phyloP scores from a whole-genome alignment of 2,797 vertebrate species.

The Aotus griseimembra region DNA sequence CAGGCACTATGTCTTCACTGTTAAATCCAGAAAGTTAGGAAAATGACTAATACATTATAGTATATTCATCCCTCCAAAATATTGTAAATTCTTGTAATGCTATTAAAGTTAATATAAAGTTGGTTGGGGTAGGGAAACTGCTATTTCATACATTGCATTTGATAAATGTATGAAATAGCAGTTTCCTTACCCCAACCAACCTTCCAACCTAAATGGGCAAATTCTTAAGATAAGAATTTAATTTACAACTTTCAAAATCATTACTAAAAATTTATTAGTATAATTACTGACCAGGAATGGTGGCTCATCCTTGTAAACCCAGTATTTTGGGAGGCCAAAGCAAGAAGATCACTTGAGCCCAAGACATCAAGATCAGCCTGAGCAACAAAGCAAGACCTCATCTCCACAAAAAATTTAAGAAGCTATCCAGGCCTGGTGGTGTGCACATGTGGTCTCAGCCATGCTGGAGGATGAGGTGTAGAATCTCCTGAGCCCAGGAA shows the following conservation, averaged over 20 bases:
- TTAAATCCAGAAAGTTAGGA: background rate
- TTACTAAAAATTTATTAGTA: conserved; percentile 33
- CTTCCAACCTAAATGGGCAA: conserved; percentile 38
- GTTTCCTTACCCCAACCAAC: background rate
- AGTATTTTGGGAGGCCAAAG: background rate
- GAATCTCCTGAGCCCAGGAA: background rate
- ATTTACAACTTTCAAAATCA: conserved; percentile 2
- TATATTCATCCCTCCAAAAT: background rate
- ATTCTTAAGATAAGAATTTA: conserved; percentile 52
- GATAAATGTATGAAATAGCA: background rate
- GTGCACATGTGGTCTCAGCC: background rate
- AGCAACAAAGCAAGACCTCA: background rate
- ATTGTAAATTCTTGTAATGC: background rate
- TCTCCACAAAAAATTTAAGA: background rate
- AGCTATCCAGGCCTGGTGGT: background rate
- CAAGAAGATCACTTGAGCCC: background rate
- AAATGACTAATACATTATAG: background rate
- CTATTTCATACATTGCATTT: background rate
- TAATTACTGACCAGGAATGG: background rate
- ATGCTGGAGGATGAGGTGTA: background rate
- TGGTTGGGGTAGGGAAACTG: no score
- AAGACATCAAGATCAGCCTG: background rate
- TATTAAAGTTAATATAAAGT: background rate
- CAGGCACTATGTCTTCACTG: background rate
- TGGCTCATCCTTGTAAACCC: background rate